Evolutionary conservation across 2,113 vertebrate species (phyloP), one percentile per base, ranked within the genome.

Genomic region (Barbus barbus): DNA sequence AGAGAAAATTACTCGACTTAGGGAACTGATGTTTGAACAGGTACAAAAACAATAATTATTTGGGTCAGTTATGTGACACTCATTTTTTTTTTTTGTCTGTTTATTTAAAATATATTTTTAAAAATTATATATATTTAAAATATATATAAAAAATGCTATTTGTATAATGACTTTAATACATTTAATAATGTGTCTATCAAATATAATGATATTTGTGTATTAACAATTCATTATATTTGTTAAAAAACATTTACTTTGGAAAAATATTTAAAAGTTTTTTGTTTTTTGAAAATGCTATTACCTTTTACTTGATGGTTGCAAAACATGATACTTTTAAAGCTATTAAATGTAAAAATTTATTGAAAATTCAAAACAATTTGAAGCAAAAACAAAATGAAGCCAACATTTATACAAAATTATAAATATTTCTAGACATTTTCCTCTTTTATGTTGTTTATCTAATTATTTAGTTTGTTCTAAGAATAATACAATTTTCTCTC

Each of bases 1-100:
- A 24, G 97, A 99, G 90, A 96, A 97, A 94, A 98, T 99, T 90
- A 94, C 96, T 5, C 97, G 98, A 90, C 96, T 99, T 86, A 97
- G 98, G 91, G 97, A 99, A 63, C 93, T 98, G 84, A 99, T 99
- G 97, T 98, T 98, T 90, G 98, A 99, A 61, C 98, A 98, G 97
- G 98, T 99, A 91, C 80, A 88, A 28, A 71, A 38, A 5, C 20
- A 12, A 38, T 2, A 0, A 22, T 69, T 38, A n/a, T 22, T 22
- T 9, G 18, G 18, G 38, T 41, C 31, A 11, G 9, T 22, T 31
- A 22, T 69, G 65, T 22, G 65, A n/a, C n/a, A n/a, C n/a, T n/a
- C n/a, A n/a, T n/a, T n/a, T n/a, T n/a, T n/a, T n/a, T n/a, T n/a
- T n/a, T n/a, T n/a, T 69, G 20, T 36, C n/a, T n/a, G n/a, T 36